Base-by-base conservation (phyloP, 2,113 vertebrate species). In the Apeltes quadracus region DNA sequence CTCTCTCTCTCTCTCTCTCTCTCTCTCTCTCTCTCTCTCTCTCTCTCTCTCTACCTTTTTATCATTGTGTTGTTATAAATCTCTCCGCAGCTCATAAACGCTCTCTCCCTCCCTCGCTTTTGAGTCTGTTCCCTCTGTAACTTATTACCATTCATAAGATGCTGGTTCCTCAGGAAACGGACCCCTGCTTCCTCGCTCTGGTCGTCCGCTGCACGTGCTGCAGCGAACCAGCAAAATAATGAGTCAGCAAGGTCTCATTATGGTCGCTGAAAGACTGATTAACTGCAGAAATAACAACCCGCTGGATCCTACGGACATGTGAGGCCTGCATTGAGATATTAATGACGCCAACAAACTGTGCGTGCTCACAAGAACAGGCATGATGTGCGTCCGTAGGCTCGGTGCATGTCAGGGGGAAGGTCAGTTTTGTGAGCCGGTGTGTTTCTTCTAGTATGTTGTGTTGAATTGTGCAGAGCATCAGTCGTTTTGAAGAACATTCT, bases 241-340 rank as follows among this genome's bases (percentile, higher is more conserved):
- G 73, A 85, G 46, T 88, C 76, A 79, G 72, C 81, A 61, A 79
- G 65, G 82, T 81, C 69, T 78, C 65, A 61, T 81, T 74, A 75
- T 50, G 41, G 68, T 34, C 7, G 10, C 76, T 63, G 64, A 80
- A 68, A 61, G 72, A 76, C 71, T 82, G 65, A 85, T 81, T 39
- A 83, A 71, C 20, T 34, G 56, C 62, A 58, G 65, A 54, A 76
- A 44, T 64, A 76, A 59, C 75, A 15, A 32, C 36, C 43, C 0
- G 22, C 46, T 64, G 62, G 36, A 56, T 36, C 65, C 69, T 3
- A 12, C 53, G 48, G 75, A 79, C 43, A 27, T 34, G 34, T 46
- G 48, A 32, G 32, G 34, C 32, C 3, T 61, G 67, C 15, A 5
- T 43, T 54, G 23, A 22, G 25, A 53, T 32, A 34, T 20, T 53